Percentiles rank a stretch among this genome's conserved stretches.
Conservation (phyloP, 2,113 vertebrate species). For the Myotis davidii region DNA sequence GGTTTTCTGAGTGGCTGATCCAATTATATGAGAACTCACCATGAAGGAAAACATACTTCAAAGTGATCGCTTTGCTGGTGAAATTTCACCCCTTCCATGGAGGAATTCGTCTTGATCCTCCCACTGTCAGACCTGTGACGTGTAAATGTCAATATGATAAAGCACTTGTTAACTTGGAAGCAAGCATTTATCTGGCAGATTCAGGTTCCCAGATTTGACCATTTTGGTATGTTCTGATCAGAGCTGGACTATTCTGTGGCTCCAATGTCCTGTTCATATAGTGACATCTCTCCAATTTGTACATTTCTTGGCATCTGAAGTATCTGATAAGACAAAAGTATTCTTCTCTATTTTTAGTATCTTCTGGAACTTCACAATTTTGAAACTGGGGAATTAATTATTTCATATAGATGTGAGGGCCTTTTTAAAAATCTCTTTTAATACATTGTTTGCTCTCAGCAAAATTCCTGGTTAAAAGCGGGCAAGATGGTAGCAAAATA, state of each 20-base stretch:
- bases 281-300: background rate
- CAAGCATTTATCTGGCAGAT: background rate
- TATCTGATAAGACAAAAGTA: background rate
- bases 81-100: background rate
- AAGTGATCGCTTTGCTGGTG: background rate
- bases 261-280: background rate
- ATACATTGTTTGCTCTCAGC: background rate
- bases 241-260: background rate
- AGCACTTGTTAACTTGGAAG: background rate
- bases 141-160: background rate
- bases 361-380: background rate
- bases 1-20: background rate
- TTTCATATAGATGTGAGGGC: background rate
- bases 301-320: background rate
- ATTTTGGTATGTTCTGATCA: background rate
- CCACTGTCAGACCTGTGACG: background rate
- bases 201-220: background rate
- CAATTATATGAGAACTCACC: background rate
- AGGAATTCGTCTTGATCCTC: background rate
- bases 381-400: background rate
- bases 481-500: slow-evolving; percentile 36
- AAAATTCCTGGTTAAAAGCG: slow-evolving; percentile 46
- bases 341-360: background rate
- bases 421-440: slow-evolving; percentile 41
- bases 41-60: background rate